phyloP scores from a whole-genome alignment of 2,797 vertebrate species.

The Hoplostethus atlanticus region DNA sequence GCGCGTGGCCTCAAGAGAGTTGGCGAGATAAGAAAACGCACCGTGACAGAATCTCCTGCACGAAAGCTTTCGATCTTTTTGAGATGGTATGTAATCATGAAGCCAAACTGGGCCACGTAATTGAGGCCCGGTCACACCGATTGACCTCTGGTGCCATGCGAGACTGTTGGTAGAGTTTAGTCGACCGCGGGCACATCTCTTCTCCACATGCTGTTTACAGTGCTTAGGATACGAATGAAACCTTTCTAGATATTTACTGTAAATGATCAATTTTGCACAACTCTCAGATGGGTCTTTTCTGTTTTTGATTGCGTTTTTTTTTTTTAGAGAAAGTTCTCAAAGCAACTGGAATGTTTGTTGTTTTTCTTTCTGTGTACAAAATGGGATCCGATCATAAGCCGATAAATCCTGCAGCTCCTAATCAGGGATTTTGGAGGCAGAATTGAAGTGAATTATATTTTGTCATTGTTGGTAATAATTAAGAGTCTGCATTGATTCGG shows the following conservation, averaged over 20 bases:
- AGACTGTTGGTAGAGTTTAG: not conserved
- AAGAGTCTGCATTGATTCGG: slow-evolving; percentile 6
- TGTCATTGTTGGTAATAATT: slow-evolving; percentile 1
- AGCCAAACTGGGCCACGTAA: slow-evolving; percentile 8
- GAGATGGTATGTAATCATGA: slow-evolving; percentile 6
- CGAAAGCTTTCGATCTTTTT: slow-evolving; percentile 13
- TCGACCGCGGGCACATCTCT: slow-evolving; percentile 28
- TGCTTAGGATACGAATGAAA: slow-evolving; percentile 30
- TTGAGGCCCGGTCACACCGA: slow-evolving; percentile 17
- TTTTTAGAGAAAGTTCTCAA: slow-evolving; percentile 31
- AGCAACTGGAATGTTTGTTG: slow-evolving; percentile 64
- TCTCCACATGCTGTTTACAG: slow-evolving; percentile 56
- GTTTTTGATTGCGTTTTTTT: slow-evolving; percentile 43
- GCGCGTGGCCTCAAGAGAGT: not conserved
- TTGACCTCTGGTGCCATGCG: slow-evolving; percentile 21
- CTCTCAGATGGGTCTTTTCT: slow-evolving; percentile 51
- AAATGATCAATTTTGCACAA: slow-evolving; percentile 71
- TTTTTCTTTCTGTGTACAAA: slow-evolving; percentile 29
- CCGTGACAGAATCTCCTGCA: not conserved
- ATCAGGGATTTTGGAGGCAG: not conserved
- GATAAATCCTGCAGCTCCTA: slow-evolving; percentile 8
- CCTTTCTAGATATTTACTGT: slow-evolving; percentile 33
- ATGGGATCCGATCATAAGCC: slow-evolving; percentile 23
- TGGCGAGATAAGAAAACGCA: not conserved
- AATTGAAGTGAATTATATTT: not conserved